Evolutionary conservation across 2,113 vertebrate species (phyloP).

Genomic region (Tupaia chinensis): DNA sequence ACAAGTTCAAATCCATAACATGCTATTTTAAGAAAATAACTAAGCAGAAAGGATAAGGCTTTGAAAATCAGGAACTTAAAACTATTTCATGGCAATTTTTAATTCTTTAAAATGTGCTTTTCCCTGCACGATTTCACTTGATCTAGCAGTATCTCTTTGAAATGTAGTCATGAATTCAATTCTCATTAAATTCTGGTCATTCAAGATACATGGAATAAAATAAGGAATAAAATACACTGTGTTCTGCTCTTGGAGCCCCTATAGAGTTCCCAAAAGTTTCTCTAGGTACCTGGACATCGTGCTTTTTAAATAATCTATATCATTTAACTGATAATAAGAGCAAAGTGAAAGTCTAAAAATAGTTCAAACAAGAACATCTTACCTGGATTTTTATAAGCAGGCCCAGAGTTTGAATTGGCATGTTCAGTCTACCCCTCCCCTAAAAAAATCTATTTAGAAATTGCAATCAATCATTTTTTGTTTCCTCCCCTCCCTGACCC

Average conservation of each 20-base stretch:
- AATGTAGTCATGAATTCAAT: conserved; percentile 54
- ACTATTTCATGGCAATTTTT: conserved; percentile 54
- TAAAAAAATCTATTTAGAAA: conserved; percentile 44
- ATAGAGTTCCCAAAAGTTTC: background rate
- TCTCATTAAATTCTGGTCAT: conserved; percentile 57
- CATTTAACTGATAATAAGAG: conserved; percentile 59
- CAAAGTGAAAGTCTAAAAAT: conserved; percentile 61
- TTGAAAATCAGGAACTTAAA: conserved; percentile 33
- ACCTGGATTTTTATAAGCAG: conserved; percentile 49
- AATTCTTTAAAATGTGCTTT: conserved; percentile 56
- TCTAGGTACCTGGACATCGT: conserved; percentile 3
- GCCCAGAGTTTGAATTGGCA: conserved; percentile 48
- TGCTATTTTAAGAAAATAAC: conserved; percentile 55
- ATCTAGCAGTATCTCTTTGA: conserved; percentile 29
- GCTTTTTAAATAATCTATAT: conserved; percentile 50
- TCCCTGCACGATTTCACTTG: conserved; percentile 42
- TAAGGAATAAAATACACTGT: background rate
- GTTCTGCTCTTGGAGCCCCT: background rate
- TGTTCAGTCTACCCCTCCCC: background rate
- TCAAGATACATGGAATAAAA: conserved; percentile 38
- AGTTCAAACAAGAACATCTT: conserved; percentile 54
- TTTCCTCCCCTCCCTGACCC: conserved; percentile 1
- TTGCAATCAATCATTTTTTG: conserved; percentile 63
- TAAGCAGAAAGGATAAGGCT: conserved; percentile 27
- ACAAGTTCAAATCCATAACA: conserved; percentile 48